Evolutionary conservation across 1,140 invertebrate species (phyloP).

Genomic region (Hypothenemus hampei): DNA sequence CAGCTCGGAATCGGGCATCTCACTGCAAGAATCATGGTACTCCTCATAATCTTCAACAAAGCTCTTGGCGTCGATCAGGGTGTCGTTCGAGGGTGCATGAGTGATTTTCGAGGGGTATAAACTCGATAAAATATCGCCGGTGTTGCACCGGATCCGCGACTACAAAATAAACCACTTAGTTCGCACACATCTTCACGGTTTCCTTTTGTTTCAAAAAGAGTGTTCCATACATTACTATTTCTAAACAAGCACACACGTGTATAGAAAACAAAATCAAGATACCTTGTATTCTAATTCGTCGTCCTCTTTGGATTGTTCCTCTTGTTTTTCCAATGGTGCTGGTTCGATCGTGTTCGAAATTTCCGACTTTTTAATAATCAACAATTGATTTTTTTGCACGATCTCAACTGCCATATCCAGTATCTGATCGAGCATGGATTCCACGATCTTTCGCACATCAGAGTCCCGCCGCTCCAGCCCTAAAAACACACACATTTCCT

Average conservation of each 20-base stretch:
- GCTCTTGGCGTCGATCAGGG: conserved; percentile 39
- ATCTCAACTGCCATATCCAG: conserved; percentile 40
- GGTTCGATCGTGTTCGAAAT: background rate
- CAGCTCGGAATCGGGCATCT: conserved; percentile 34
- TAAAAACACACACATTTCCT: too few relatives aligned
- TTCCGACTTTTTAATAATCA: conserved; percentile 12
- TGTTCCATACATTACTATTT: too few relatives aligned
- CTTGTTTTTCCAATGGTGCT: background rate
- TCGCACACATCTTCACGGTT: too few relatives aligned
- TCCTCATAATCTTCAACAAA: conserved; percentile 45
- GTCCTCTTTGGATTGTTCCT: conserved; percentile 3
- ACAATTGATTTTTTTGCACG: conserved; percentile 32
- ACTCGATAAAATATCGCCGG: conserved; percentile 29
- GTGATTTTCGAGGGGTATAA: conserved; percentile 33
- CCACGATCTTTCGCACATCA: conserved; percentile 26
- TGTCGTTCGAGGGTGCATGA: conserved; percentile 34
- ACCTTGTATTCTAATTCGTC: conserved; percentile 16
- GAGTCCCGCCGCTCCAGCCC: conserved; percentile 7
- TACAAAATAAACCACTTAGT: too few relatives aligned
- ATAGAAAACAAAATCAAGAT: too few relatives aligned
- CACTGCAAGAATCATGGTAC: conserved; percentile 41
- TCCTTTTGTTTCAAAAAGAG: too few relatives aligned
- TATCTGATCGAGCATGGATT: conserved; percentile 34
- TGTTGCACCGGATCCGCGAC: conserved; percentile 32
- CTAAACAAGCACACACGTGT: too few relatives aligned